A percentile compares a stretch with the other conserved stretches of the same genome.
Evolutionary conservation across 2,113 vertebrate genomes (phyloP).

Genomic region (Cavia porcellus): DNA sequence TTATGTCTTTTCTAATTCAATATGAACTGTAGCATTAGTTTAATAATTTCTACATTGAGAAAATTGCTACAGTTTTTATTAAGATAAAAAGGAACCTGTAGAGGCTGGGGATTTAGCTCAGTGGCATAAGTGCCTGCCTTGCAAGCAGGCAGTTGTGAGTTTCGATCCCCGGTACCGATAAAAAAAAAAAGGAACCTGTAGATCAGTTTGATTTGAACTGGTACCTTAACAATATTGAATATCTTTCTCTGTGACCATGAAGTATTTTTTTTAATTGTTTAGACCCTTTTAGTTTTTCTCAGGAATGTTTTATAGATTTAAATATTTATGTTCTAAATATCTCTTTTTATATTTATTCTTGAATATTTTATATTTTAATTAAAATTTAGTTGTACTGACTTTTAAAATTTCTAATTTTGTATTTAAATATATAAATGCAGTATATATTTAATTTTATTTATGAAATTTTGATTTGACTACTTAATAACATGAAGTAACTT

Average conservation of each 20-base stretch:
- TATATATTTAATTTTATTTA: not conserved
- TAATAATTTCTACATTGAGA: not conserved
- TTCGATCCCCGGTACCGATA: no score
- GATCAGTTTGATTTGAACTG: not conserved
- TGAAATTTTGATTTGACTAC: not conserved
- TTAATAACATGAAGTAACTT: not conserved
- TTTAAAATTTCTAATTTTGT: not conserved
- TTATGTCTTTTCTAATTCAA: not conserved
- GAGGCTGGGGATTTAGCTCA: no score
- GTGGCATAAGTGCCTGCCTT: no score
- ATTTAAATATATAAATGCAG: not conserved
- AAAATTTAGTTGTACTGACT: not conserved
- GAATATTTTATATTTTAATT: not conserved
- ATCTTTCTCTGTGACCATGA: not conserved
- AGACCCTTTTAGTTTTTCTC: not conserved
- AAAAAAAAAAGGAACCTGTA: not conserved
- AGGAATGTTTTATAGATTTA: not conserved
- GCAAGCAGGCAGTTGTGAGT: no score
- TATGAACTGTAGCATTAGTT: not conserved
- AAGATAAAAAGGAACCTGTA: no score
- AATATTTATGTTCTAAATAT: not conserved
- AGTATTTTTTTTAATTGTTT: not conserved
- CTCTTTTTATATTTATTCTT: not conserved
- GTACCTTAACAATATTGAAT: not conserved
- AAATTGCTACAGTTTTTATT: not conserved